A percentile compares a stretch with the other conserved stretches of the same genome.
Conservation (phyloP, 2,113 vertebrate species). For the Tauraco erythrolophus region DNA sequence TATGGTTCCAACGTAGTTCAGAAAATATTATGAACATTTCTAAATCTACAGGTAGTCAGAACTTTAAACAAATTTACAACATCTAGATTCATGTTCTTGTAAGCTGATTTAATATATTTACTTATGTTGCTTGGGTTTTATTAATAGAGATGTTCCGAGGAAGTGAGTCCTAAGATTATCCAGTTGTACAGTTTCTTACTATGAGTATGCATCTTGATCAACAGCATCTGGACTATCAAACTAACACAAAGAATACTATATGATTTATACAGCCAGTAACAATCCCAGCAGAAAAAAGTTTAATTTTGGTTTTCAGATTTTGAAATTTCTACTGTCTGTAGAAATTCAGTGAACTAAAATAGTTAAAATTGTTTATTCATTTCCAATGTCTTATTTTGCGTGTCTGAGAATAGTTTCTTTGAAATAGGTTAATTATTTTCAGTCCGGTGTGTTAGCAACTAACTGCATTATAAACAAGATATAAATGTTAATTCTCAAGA, state of each 20-base stretch:
- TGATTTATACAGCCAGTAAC: neutral
- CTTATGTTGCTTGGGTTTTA: neutral
- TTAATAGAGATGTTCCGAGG: neutral
- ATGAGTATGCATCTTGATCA: neutral
- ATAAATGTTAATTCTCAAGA: neutral
- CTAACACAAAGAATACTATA: neutral
- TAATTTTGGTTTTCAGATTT: neutral
- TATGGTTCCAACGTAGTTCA: neutral
- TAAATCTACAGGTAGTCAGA: neutral
- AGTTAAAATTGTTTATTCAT: neutral
- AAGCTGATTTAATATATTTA: neutral
- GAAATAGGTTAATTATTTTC: neutral
- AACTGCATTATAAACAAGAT: neutral
- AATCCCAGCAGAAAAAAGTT: neutral
- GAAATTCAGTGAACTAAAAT: neutral
- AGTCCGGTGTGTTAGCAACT: neutral
- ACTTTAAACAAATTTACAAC: neutral
- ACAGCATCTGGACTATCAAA: neutral
- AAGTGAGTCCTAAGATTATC: neutral
- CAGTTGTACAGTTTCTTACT: neutral
- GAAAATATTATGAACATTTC: neutral
- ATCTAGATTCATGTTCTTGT: neutral
- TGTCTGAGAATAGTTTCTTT: neutral
- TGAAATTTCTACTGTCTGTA: neutral
- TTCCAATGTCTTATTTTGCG: accelerated